These are phyloP conservation scores for Drosophila lacertosa DNA, from an alignment of 1,140 invertebrate genomes.

Conservation along the genomic window DNA sequence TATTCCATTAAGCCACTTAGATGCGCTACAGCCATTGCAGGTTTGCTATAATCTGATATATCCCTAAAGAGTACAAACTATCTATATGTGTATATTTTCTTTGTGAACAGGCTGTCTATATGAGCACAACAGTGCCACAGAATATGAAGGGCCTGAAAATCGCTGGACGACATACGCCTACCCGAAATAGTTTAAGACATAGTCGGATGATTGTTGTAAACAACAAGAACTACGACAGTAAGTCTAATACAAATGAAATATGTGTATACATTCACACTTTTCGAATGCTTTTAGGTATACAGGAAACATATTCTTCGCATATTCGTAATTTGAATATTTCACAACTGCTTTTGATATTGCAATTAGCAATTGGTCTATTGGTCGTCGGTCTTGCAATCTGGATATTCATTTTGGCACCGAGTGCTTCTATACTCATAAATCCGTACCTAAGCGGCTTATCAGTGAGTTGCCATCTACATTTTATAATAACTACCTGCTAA, in stretches of 20 bases:
- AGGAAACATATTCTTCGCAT: constrained; percentile 67
- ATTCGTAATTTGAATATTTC: constrained; percentile 86
- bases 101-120: constrained; percentile 70
- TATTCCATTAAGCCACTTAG: constrained; percentile 71
- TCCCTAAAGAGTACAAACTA: too few species aligned
- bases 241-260: constrained; percentile 42
- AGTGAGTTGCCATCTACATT: constrained; percentile 82
- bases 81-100: too few species aligned
- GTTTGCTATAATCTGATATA: constrained; percentile 32
- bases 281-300: constrained; percentile 34
- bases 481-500: background rate
- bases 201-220: constrained; percentile 89
- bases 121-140: constrained; percentile 89
- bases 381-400: constrained; percentile 86
- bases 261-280: background rate
- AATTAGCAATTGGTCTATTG: constrained; percentile 86
- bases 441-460: constrained; percentile 88
- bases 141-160: constrained; percentile 87
- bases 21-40: constrained; percentile 68
- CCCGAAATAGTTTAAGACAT: constrained; percentile 89
- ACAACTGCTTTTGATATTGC: constrained; percentile 85
- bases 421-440: constrained; percentile 86
- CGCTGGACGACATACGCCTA: constrained; percentile 88
- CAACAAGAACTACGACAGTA: constrained; percentile 86
- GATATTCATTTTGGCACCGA: constrained; percentile 87